A percentile compares a stretch with the other conserved stretches of the same genome.
Evolutionary conservation across 2,113 vertebrate genomes (phyloP).

Genomic region (Syrmaticus mikado): DNA sequence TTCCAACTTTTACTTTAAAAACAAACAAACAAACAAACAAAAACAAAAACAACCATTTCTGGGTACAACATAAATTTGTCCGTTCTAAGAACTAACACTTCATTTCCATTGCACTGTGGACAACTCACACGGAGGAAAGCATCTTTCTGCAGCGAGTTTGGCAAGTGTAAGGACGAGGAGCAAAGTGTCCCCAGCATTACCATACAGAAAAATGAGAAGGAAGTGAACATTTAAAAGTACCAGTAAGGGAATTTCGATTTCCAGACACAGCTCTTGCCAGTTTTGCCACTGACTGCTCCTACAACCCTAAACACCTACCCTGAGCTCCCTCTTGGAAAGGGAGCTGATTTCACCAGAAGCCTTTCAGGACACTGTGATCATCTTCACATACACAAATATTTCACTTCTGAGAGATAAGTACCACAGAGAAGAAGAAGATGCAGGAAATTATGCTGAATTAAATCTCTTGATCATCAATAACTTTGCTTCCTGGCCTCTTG

Average conservation of each 20-base stretch:
- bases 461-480: background rate
- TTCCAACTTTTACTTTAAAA: background rate
- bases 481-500: background rate
- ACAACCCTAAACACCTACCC: background rate
- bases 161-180: background rate
- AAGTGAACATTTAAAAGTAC: background rate
- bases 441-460: background rate
- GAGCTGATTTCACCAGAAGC: background rate
- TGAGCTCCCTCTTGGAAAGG: background rate
- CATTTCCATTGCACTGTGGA: background rate
- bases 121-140: background rate
- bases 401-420: background rate
- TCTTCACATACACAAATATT: background rate
- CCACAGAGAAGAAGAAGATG: background rate
- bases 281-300: background rate
- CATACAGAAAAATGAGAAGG: background rate
- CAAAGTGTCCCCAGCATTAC: background rate
- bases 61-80: background rate
- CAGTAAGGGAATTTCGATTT: background rate
- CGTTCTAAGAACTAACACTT: background rate
- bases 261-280: background rate
- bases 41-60: background rate
- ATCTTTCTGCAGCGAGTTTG: rapidly evolving
- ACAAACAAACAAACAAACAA: too few relatives aligned
- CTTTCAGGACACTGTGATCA: background rate